These are phyloP conservation scores for Apotomis capreana DNA, from an alignment of 2,888 invertebrate species.

Conservation along the genomic window DNA sequence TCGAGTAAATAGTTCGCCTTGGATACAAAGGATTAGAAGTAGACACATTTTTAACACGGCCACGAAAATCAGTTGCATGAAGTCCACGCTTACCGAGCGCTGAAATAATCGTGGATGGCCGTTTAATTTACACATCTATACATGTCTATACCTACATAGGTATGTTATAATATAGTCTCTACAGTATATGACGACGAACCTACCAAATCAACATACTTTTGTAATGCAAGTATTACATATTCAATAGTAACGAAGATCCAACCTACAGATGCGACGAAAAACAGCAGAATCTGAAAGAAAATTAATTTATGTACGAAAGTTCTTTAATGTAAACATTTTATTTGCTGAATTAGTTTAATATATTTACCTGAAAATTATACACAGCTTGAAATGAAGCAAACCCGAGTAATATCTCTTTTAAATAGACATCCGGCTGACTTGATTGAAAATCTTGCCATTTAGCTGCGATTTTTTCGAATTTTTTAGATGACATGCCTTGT, in stretches of 20 bases:
- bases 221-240: slow-evolving; percentile 53
- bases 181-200: neutral
- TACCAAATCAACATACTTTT: slow-evolving; percentile 56
- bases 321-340: no score
- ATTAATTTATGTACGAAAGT: neutral
- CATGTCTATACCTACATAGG: no score
- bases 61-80: slow-evolving; percentile 47
- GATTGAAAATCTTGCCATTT: slow-evolving; percentile 54
- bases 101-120: slow-evolving; percentile 42
- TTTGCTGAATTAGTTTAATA: neutral
- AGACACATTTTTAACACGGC: slow-evolving; percentile 51
- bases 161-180: no score
- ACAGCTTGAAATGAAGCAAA: slow-evolving; percentile 48
- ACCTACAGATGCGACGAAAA: slow-evolving; percentile 56
- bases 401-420: slow-evolving; percentile 49
- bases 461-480: slow-evolving; percentile 52
- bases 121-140: neutral
- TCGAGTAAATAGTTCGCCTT: slow-evolving; percentile 58
- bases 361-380: slow-evolving; percentile 49
- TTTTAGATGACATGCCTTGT: slow-evolving; percentile 35
- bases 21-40: slow-evolving; percentile 53
- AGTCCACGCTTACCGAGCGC: slow-evolving; percentile 46
- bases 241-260: slow-evolving; percentile 55
- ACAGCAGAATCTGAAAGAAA: slow-evolving; percentile 56
- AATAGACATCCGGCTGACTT: slow-evolving; percentile 48